Conservation (phyloP, 2,113 vertebrate species). For the Barbus barbus region DNA sequence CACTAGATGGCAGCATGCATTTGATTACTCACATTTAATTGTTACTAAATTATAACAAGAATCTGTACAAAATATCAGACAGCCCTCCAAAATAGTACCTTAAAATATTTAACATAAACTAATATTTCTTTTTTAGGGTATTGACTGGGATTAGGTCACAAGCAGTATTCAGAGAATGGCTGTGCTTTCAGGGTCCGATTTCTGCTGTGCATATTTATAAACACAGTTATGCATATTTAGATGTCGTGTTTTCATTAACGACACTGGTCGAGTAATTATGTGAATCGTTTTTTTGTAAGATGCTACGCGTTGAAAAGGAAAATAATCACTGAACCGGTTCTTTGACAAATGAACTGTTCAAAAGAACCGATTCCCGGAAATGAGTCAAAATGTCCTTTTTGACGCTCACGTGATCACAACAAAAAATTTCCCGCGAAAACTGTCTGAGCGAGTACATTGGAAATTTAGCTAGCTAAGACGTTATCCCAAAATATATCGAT, state of each 20-base stretch:
- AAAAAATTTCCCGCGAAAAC: conserved; percentile 65
- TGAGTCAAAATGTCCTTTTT: conserved; percentile 49
- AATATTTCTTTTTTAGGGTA: neutral
- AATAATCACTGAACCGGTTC: neutral
- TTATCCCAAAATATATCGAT: fast-evolving
- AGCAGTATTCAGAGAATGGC: neutral
- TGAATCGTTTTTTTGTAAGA: neutral
- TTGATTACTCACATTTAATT: too few relatives aligned
- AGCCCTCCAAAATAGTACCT: neutral
- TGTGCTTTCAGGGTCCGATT: neutral
- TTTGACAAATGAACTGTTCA: neutral
- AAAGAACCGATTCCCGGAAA: neutral
- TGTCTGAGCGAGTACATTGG: neutral
- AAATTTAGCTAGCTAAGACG: neutral
- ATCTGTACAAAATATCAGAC: neutral
- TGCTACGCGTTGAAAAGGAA: neutral
- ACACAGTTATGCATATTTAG: neutral
- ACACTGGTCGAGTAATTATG: neutral
- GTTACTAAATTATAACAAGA: neutral
- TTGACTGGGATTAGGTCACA: neutral
- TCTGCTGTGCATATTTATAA: neutral
- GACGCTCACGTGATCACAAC: conserved; percentile 62
- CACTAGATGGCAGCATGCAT: too few relatives aligned
- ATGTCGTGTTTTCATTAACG: neutral
- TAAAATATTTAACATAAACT: neutral